Base-by-base conservation (phyloP, 2,113 vertebrate genomes). In the Arenaria interpres region DNA sequence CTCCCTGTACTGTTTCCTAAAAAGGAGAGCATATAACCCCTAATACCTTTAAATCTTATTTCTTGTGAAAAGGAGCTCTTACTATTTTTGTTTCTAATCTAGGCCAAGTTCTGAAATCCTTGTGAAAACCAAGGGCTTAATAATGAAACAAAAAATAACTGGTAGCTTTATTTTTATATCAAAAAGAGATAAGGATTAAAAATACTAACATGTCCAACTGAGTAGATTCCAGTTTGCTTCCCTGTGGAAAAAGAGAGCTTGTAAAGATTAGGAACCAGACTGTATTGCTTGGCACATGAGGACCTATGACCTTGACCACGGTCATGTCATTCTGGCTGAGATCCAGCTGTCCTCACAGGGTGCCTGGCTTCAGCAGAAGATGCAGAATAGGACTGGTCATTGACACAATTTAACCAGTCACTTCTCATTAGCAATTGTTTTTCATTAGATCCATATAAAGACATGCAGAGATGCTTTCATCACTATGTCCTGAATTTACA, bases 31-130 rank as follows among this genome's bases (percentile, higher is more conserved):
- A 91, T 91, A 91, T 91, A 48, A 73, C 96, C 91, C 77, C 81
- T 93, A 96, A 95, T 89, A 96, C 81, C 35, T 93, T 85, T 57
- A 95, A 95, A 95, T 89, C 81, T 92, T 92, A 50, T 95, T 97
- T 93, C 90, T 94, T 72, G 50, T 82, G 74, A 85, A 92, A 95
- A 92, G n/a, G 77, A 96, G 80, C 53, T 85, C 81, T 92, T 95
- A 90, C 94, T 97, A 95, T 95, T 96, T 96, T 96, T 91, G 87
- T 90, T 96, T 89, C 96, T 94, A 85, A 94, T 95, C 84, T 95
- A 93, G 94, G 88, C 74, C 96, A 95, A 95, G 96, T 97, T 95
- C 96, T 95, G 77, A 97, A 97, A 96, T 95, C 92, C 91, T 90
- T 96, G 69, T 92, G 85, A 96, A 96, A 97, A 93, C 32, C 89